A percentile compares a stretch with the other conserved stretches of the same genome.
Conservation (phyloP, 2,888 invertebrate species). For the Mythimna pallens region DNA sequence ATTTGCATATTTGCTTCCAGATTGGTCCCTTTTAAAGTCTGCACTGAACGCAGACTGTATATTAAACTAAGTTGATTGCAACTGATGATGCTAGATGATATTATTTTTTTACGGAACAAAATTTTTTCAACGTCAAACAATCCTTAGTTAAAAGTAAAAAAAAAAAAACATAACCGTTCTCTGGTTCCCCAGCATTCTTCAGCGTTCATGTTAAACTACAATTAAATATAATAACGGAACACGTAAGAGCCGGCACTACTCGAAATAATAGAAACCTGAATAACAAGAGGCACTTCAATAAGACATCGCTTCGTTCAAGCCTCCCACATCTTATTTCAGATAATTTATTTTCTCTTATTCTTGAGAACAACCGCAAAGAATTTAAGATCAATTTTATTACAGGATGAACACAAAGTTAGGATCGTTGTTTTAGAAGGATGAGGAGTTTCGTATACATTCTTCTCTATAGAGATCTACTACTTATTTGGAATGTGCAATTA, state of each 20-base stretch:
- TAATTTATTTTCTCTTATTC: slow-evolving; percentile 6
- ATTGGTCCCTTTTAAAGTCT: too few species aligned
- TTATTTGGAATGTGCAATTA: too few species aligned
- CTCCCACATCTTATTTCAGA: neutral
- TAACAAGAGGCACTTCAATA: slow-evolving; percentile 39
- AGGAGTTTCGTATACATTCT: too few species aligned
- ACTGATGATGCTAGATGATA: neutral
- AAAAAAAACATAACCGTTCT: neutral
- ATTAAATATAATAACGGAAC: slow-evolving; percentile 33
- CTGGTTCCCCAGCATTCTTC: neutral
- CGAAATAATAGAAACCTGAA: slow-evolving; percentile 35
- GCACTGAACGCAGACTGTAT: neutral
- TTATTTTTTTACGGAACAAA: neutral
- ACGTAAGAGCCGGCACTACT: slow-evolving; percentile 11
- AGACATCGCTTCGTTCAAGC: slow-evolving; percentile 23
- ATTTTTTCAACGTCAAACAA: neutral
- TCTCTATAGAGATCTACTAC: too few species aligned
- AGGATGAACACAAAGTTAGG: neutral
- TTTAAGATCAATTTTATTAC: neutral
- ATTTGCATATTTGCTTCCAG: too few species aligned
- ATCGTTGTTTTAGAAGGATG: neutral
- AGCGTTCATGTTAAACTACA: slow-evolving; percentile 5
- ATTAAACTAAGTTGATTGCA: neutral
- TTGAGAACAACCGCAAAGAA: neutral
- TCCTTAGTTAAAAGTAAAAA: neutral